Conservation (phyloP, 2,797 vertebrate species). For the Parauchenoglanis ngamensis region DNA sequence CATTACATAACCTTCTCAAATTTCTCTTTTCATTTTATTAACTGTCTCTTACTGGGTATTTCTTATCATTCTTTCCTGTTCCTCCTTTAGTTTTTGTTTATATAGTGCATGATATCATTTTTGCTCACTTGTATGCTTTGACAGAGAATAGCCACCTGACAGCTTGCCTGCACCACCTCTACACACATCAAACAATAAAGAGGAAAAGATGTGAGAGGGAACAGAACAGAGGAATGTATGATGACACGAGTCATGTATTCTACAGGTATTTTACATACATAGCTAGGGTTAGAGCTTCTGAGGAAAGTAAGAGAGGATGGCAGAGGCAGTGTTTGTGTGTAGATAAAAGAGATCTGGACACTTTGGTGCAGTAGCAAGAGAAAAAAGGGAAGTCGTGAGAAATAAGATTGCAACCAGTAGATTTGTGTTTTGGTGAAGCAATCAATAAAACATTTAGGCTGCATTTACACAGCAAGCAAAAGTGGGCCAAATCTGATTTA, state of each 20-base stretch:
- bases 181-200: slow-evolving; percentile 9
- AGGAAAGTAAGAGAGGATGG: neutral
- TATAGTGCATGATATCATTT: neutral
- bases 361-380: neutral
- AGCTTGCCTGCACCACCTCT: neutral
- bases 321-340: slow-evolving; percentile 17
- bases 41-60: neutral
- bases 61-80: neutral
- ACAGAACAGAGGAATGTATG: neutral
- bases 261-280: neutral
- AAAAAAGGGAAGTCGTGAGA: neutral
- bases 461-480: neutral
- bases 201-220: slow-evolving; percentile 9
- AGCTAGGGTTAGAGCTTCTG: neutral
- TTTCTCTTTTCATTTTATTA: neutral
- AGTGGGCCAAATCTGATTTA: neutral
- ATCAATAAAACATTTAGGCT: neutral
- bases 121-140: slow-evolving; percentile 18
- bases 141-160: slow-evolving; percentile 2
- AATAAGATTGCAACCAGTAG: neutral
- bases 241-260: neutral
- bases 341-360: slow-evolving; percentile 34
- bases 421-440: neutral
- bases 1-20: neutral
- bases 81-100: neutral